Percentiles rank a stretch among this genome's conserved stretches.
These are phyloP conservation scores for Mesorhabditis sp. DNA, from an alignment of 2,888 invertebrate species.

Conservation along the genomic window DNA sequence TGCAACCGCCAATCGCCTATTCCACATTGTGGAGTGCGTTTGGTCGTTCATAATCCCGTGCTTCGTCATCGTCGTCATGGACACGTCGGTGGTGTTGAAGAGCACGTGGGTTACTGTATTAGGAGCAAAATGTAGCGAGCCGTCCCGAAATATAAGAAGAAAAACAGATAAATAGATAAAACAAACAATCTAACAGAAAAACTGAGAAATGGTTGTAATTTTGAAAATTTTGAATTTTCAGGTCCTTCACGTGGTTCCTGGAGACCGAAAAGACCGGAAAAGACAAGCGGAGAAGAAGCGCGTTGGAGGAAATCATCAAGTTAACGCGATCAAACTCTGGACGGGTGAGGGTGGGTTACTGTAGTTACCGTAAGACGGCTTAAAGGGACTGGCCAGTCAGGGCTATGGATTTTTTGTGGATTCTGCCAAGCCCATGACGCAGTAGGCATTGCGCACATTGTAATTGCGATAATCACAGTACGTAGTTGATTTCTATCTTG, in stretches of 20 bases:
- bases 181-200: not conserved
- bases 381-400: not conserved
- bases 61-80: conserved; percentile 26
- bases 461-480: too few relatives aligned
- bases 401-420: too few relatives aligned
- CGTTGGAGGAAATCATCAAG: conserved; percentile 26
- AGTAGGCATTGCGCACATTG: too few relatives aligned
- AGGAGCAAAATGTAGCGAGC: too few relatives aligned
- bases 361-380: not conserved
- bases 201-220: not conserved
- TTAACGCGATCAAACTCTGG: conserved; percentile 19
- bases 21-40: conserved; percentile 22
- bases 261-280: not conserved
- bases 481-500: too few relatives aligned
- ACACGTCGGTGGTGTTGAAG: conserved; percentile 21
- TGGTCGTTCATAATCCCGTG: conserved; percentile 30
- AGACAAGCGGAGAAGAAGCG: conserved; percentile 16
- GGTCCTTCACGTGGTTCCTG: conserved; percentile 13
- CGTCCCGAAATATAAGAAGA: too few relatives aligned
- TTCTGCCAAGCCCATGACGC: too few relatives aligned
- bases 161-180: too few relatives aligned
- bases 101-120: conserved; percentile 15
- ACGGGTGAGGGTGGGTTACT: conserved; percentile 16
- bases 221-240: not conserved
- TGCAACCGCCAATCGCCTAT: conserved; percentile 22